Base-by-base conservation (phyloP, 2,888 invertebrate species). In the Xylocampa areola region DNA sequence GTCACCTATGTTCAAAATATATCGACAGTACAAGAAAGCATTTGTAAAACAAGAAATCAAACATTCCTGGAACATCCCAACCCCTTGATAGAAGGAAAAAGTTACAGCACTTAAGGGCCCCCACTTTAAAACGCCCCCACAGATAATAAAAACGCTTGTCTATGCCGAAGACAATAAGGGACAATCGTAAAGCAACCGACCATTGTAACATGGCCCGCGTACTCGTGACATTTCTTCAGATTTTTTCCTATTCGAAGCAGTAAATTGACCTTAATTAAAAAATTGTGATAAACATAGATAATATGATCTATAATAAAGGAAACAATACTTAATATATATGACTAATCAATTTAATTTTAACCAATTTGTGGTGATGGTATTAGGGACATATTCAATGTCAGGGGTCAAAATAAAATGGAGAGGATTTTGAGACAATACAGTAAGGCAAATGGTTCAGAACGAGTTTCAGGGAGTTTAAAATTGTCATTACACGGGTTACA, bases 81-180 rank as follows among this genome's bases (percentile, higher is more conserved):
- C 87, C 87, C 88, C 83, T 86, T 84, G 83, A 73, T 66, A 59
- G 71, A 63, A 77, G 75, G 83, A 80, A 75, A 81, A 87, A 81
- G 83, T 85, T 85, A 88, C 88, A 89, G 82, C 90, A 86, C 89
- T 91, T 89, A 88, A 88, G 88, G 86, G 84, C 81, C 80, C 83
- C 80, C 87, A 81, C 80, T 90, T 89, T 90, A 90, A 91, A 90
- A 82, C 80, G 82, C 85, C 90, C 90, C 91, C 89, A 79, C 90
- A 89, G 92, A 91, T 89, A 90, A 92, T 92, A 93, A 92, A 93
- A 92, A 91, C 86, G 85, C 87, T 87, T 88, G 89, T 89, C 90
- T 91, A 81, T 88, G 84, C 88, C 84, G 85, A 89, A 91, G 91
- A 92, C 92, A 91, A 92, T 91, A 89, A 89, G 86, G 84, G 85